Evolutionary conservation across 1,140 invertebrate genomes (phyloP), one percentile per base, ranked within the genome.

Genomic region (Aphidius gifuensis): DNA sequence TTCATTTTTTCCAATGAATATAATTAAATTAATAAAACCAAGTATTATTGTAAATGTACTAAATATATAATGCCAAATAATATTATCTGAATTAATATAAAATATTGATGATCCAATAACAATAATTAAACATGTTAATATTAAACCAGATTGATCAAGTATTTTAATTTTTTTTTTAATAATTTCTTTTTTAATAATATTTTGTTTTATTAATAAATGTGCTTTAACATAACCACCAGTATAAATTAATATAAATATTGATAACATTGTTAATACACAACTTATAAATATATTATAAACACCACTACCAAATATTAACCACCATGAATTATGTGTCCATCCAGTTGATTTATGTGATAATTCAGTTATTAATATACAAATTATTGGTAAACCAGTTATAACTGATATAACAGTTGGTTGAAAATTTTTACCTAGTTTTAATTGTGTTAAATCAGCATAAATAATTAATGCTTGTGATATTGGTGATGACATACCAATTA

Each of bases 71-170:
- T 84, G 83, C 71, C 80, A 83, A 65, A 83, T 79, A 64, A 82
- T 76, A 64, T 83, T 80, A 54, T 77, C 78, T 53, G 83, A 80
- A 80, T 87, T 87, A 68, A 86, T 82, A 71, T 86, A 86, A 67
- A 85, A 79, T 60, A 87, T 81, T 64, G 85, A 86, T 60, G 84
- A 80, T 45, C 82, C 76, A 65, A 85, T 83, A 75, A 83, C 83
- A 50, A 80, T 74, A 39, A 86, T 76, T 59, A 85, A 84, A 57
- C 82, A 76, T 62, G 82, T 74, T 67, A 87, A 82, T 61, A 87
- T 77, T 49, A 83, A 74, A 45, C 82, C 85, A n/a, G 83, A 82
- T 16, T 85, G 77, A 71, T 84, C 83, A 58, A 87, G 75, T 71
- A 87, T 77, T 58, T 83, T 82, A 65, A 86, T 74, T 71, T 85